Base-by-base conservation (phyloP, 2,888 invertebrate genomes). In the Dendrolimus houi region DNA sequence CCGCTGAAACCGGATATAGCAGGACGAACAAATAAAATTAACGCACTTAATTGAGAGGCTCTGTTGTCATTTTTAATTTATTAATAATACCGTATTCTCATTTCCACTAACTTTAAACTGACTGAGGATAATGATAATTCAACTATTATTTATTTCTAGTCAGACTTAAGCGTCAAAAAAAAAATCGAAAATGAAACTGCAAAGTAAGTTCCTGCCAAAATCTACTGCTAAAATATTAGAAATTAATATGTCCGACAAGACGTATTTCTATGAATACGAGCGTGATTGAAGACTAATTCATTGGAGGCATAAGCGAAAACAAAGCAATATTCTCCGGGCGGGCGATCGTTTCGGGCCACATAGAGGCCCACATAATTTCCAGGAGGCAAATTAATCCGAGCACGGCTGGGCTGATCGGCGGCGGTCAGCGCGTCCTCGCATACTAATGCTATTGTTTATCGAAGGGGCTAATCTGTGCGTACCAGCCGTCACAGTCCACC, bases 361-460 rank as follows among this genome's bases (percentile, higher is more conserved):
- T 70, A 76, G 77, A 70, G 71, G 75, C 80, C 81, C 77, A 82
- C 81, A 83, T 87, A 88, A 87, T 88, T 85, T 88, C 78, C 83
- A 83, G 83, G 75, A 86, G 84, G 86, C 86, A 88, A 87, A 90
- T 90, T 90, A 89, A 90, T 90, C 89, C 87, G 85, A 76, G 83
- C 85, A 85, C 83, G 84, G 85, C 72, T 76, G 83, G 80, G 70
- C 76, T 81, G 87, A 87, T 88, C 88, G 88, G 81, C 85, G 81
- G 72, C 83, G 87, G 87, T 83, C 88, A 85, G 83, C 81, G 87
- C 86, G 83, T 83, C 81, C 87, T 85, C 86, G 89, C 88, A 89
- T 89, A 90, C 89, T 88, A 90, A 90, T 90, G 86, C 87, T 85
- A 87, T 89, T 90, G 89, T 90, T 90, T 90, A 90, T 90, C 89